Evolutionary conservation across 2,797 vertebrate species (phyloP), one percentile per base, ranked within the genome.

Genomic region (Sebastolobus altivelis): DNA sequence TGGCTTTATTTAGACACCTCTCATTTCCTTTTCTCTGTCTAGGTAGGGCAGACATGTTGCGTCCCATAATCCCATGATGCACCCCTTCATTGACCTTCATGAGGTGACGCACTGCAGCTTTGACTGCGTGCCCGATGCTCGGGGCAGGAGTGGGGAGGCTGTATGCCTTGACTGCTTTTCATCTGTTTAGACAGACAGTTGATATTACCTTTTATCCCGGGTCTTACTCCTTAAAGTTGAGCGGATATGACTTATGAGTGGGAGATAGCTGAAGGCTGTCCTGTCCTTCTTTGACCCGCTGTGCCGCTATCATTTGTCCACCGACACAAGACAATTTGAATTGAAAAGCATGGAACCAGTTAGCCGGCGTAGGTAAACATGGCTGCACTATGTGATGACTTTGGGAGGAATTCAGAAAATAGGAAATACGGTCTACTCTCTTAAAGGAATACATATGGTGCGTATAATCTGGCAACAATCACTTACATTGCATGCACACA

Each of bases 1-100:
- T 62, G 92, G 92, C 93, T 96, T 95, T 95, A 93, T 88, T 83
- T 89, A 93, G 93, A 96, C 93, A 95, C 93, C 92, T 92, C 94
- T 96, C 93, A 96, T 96, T 96, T 96, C 96, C 95, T 94, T 88
- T 76, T 67, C 65, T 75, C 78, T 43, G 84, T 84, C 86, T 86
- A 75, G 88, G 75, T 82, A 87, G 78, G 80, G 83, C 90, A 93
- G 93, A 94, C 92, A 84, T 94, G 89, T 87, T 93, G 91, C 86
- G 88, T 93, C 92, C 84, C 81, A 84, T 92, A 94, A 95, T 94
- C 93, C 92, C 84, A 61, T 22, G 80, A 89, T 77, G 82, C 88
- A 85, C 89, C 81, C 82, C 90, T 84, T 35, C 73, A 25, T 37
- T 91, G 91, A 95, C 92, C 92, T 94, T 88, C 46, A 40, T 62